phyloP scores from a whole-genome alignment of 2,113 vertebrate species.

The Bombycilla garrulus region DNA sequence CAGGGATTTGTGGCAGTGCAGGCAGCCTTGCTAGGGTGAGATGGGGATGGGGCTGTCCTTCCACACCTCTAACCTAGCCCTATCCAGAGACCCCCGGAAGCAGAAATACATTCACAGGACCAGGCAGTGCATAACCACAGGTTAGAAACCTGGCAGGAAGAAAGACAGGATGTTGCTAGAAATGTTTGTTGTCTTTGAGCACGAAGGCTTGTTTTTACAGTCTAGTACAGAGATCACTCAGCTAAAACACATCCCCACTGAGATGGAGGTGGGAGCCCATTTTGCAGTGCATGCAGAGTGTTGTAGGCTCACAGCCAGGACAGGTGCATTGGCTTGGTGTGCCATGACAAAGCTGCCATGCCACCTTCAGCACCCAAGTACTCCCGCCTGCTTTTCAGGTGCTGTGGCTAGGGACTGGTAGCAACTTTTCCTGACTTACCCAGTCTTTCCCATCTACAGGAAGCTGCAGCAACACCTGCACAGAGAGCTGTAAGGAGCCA shows the following conservation, averaged over 20 bases:
- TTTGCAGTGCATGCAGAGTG: not conserved
- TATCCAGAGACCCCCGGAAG: not conserved
- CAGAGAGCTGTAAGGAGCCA: not conserved
- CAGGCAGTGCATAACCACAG: fast-evolving
- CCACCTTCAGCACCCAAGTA: not conserved
- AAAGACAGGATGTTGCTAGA: not conserved
- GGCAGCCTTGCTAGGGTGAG: not conserved
- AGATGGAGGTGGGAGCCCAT: not conserved
- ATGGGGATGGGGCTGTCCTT: not conserved
- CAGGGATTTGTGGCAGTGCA: not conserved
- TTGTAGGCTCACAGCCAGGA: not conserved
- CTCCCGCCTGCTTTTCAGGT: not conserved
- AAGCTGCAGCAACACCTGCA: not conserved
- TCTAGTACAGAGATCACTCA: not conserved
- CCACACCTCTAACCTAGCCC: not conserved
- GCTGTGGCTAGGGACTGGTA: not conserved
- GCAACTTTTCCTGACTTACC: not conserved
- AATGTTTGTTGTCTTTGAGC: not conserved
- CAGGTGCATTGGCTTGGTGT: not conserved
- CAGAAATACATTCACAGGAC: not conserved
- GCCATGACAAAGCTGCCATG: not conserved
- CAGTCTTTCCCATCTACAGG: not conserved
- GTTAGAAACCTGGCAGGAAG: not conserved
- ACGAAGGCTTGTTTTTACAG: not conserved
- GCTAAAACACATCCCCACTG: not conserved